Base-by-base conservation (phyloP, 2,113 vertebrate species). In the Synchiropus splendidus region DNA sequence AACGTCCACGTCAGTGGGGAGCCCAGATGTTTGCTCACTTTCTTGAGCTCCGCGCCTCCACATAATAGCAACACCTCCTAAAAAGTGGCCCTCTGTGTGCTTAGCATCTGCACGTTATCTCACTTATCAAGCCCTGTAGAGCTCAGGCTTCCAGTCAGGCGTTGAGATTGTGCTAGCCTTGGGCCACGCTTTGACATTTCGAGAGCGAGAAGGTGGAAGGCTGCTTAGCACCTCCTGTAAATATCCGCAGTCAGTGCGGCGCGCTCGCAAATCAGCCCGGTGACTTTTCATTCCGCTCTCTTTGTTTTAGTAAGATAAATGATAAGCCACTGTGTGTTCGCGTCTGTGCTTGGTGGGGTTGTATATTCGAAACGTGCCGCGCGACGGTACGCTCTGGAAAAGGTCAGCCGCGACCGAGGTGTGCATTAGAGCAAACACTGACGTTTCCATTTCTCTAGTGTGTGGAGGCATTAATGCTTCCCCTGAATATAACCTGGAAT, bases 221-320 rank as follows among this genome's bases (percentile, higher is more conserved):
- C 77, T 77, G 73, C 56, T 79, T 82, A 77, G 73, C 45, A 37
- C 56, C 67, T 57, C 60, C 58, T 53, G 63, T 70, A 74, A 77
- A 78, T 72, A 75, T 58, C 72, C 57, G 46, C 27, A 50, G 62
- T 55, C 45, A 18, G 57, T 2, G 9, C 10, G 2, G 16, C 2
- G 14, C 6, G 30, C 45, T 18, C 21, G 15, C 67, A 63, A n/a
- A 77, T 77, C 60, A 18, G 16, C 60, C 37, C 41, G 15, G 61
- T 32, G 58, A 48, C 44, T 62, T 64, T 73, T 67, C 45, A 27
- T 60, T 66, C 54, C 12, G 1, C 49, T 35, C 27, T 49, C 56
- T 72, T 74, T 64, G 69, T 79, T 83, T 82, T 74, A 83, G 77
- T 76, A 76, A 82, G 74, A 82, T 77, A 65, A 75, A 79, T n/a